Evolutionary conservation across 1,140 invertebrate species (phyloP).

Genomic region (Drosophila elegans): DNA sequence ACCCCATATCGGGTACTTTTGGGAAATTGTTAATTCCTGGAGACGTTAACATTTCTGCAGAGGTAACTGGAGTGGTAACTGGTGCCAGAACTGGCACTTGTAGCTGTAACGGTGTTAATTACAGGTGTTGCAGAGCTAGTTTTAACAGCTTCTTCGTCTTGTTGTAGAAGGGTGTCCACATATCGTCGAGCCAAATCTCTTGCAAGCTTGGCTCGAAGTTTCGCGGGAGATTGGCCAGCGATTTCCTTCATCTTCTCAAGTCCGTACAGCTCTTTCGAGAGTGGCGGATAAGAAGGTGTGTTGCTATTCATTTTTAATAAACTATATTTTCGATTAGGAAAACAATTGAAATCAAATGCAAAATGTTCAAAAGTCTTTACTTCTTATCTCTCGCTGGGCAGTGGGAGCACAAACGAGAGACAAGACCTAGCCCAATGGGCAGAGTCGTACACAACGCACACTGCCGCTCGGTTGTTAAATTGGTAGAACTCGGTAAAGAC

Average conservation of each 20-base stretch:
- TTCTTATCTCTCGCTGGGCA: too few relatives aligned
- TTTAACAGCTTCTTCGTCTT: neutral
- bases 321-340: too few relatives aligned
- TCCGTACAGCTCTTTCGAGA: slow-evolving; percentile 6
- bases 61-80: neutral
- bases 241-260: slow-evolving; percentile 2
- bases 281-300: slow-evolving; percentile 5
- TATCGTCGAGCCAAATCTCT: too few relatives aligned
- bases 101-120: slow-evolving; percentile 2
- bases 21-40: neutral
- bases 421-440: too few relatives aligned
- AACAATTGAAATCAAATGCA: too few relatives aligned
- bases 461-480: too few relatives aligned
- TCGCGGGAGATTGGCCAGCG: slow-evolving; percentile 13
- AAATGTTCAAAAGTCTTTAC: too few relatives aligned
- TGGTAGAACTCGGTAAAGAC: too few relatives aligned
- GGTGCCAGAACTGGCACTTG: slow-evolving; percentile 5
- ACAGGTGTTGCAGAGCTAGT: slow-evolving; percentile 3
- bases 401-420: too few relatives aligned
- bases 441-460: too few relatives aligned
- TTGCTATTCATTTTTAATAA: slow-evolving; percentile 6
- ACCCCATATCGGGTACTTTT: neutral
- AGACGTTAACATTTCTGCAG: slow-evolving; percentile 1
- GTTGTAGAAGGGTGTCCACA: too few relatives aligned
- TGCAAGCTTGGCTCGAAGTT: slow-evolving; percentile 1